Evolutionary conservation across 1,140 invertebrate genomes (phyloP).

Genomic region (Palaemon carinicauda): DNA sequence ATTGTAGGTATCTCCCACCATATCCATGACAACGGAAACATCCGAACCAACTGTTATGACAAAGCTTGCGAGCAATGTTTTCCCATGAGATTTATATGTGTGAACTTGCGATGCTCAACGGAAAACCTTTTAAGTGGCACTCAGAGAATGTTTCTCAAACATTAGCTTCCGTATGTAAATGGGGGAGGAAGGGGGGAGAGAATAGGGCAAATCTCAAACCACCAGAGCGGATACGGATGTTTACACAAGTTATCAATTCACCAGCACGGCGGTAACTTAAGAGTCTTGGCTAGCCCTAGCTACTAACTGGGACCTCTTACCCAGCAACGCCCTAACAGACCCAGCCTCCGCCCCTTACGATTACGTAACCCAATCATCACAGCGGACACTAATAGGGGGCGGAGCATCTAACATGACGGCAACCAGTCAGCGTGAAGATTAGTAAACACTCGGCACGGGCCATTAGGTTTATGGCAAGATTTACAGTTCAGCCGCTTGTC

Average conservation of each 20-base stretch:
- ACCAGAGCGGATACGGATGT: constrained; percentile 22
- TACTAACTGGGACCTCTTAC: constrained; percentile 4
- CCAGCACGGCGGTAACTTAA: constrained; percentile 28
- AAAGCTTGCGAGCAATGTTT: not conserved
- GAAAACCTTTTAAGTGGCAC: constrained; percentile 13
- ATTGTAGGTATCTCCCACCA: too few species aligned
- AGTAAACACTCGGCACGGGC: constrained; percentile 60
- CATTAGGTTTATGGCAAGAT: constrained; percentile 61
- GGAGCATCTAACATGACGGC: constrained; percentile 15
- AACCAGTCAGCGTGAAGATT: constrained; percentile 56
- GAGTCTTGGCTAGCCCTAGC: not conserved
- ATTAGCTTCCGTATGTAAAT: constrained; percentile 41
- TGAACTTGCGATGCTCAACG: not conserved
- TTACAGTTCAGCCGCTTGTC: constrained; percentile 59
- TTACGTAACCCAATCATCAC: not conserved
- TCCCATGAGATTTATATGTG: not conserved
- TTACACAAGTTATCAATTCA: constrained; percentile 49
- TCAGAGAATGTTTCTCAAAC: not conserved
- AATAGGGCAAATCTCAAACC: not conserved
- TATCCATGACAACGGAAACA: too few species aligned
- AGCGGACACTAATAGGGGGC: constrained; percentile 24
- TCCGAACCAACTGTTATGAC: too few species aligned
- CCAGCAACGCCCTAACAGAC: not conserved
- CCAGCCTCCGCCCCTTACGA: not conserved
- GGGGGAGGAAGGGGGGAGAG: not conserved